A percentile compares a stretch with the other conserved stretches of the same genome.
Conservation (phyloP, 2,888 invertebrate genomes). For the Dryadula phaetusa region DNA sequence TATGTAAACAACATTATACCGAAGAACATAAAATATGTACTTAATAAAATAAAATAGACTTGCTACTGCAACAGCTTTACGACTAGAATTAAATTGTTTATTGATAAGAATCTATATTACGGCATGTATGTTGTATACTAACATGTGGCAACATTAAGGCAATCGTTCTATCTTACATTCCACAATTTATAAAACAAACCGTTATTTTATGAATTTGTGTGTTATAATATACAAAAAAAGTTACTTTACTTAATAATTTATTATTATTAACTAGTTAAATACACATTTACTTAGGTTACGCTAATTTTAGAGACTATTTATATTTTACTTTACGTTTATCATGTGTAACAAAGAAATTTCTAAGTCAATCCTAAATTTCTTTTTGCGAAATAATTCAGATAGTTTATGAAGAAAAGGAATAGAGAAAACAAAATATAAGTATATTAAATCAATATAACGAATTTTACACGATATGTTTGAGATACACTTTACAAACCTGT, state of each 20-base stretch:
- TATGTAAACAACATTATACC: background rate
- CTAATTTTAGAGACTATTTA: no score
- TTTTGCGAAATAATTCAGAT: no score
- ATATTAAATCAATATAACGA: no score
- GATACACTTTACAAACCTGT: no score
- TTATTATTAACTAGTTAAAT: no score
- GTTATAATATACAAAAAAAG: background rate
- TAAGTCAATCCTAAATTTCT: no score
- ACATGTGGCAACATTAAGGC: conserved; percentile 29
- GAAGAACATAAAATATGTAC: background rate
- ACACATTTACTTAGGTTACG: no score
- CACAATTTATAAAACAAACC: conserved; percentile 16
- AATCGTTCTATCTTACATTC: conserved; percentile 34
- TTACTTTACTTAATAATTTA: background rate
- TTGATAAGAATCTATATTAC: conserved; percentile 45
- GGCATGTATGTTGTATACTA: conserved; percentile 33
- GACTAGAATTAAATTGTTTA: conserved; percentile 37
- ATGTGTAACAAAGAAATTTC: no score
- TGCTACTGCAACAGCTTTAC: conserved; percentile 33
- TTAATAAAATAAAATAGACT: conserved; percentile 26
- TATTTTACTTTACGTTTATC: no score
- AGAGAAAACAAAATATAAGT: no score
- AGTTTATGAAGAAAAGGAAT: no score
- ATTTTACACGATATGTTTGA: no score
- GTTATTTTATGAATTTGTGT: conserved; percentile 4